Conservation (phyloP, 92 coral and sea anemone genomes). For the Plumapathes pennacea region DNA sequence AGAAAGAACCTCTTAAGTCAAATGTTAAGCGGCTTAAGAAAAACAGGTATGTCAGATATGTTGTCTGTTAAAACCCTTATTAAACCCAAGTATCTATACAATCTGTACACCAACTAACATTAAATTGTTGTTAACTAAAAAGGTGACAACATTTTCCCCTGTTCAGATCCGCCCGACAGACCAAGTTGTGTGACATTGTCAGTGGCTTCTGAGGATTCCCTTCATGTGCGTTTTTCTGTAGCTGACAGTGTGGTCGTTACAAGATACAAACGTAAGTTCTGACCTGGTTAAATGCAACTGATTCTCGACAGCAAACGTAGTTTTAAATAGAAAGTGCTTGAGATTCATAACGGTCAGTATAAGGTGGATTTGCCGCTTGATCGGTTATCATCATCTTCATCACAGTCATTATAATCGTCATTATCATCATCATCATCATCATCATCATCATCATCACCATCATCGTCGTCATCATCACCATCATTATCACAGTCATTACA, state of each 20-base stretch:
- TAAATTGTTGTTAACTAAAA: too few relatives aligned
- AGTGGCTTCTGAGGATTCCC: slow-evolving; percentile 93
- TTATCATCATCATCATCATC: too few relatives aligned
- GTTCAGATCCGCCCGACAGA: slow-evolving; percentile 63
- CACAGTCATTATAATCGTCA: too few relatives aligned
- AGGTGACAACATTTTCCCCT: not conserved
- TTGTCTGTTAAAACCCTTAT: not conserved
- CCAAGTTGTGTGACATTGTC: slow-evolving; percentile 87
- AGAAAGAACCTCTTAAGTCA: slow-evolving; percentile 67
- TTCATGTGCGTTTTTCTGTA: slow-evolving; percentile 87
- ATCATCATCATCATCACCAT: too few relatives aligned
- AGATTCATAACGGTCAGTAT: too few relatives aligned
- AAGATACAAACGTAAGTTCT: slow-evolving; percentile 78
- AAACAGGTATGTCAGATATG: slow-evolving; percentile 43
- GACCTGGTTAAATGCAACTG: too few relatives aligned
- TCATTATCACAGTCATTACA: too few relatives aligned
- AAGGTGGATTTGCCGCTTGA: too few relatives aligned
- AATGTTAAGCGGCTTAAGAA: slow-evolving; percentile 77
- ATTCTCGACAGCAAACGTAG: not conserved
- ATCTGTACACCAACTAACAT: too few relatives aligned
- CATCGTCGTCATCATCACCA: too few relatives aligned
- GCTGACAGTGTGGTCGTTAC: slow-evolving; percentile 62
- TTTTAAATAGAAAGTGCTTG: too few relatives aligned
- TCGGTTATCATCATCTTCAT: too few relatives aligned
- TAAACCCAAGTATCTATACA: not conserved